Evolutionary conservation across 2,113 vertebrate species (phyloP), one percentile per base, ranked within the genome.

Genomic region (Nestor notabilis): DNA sequence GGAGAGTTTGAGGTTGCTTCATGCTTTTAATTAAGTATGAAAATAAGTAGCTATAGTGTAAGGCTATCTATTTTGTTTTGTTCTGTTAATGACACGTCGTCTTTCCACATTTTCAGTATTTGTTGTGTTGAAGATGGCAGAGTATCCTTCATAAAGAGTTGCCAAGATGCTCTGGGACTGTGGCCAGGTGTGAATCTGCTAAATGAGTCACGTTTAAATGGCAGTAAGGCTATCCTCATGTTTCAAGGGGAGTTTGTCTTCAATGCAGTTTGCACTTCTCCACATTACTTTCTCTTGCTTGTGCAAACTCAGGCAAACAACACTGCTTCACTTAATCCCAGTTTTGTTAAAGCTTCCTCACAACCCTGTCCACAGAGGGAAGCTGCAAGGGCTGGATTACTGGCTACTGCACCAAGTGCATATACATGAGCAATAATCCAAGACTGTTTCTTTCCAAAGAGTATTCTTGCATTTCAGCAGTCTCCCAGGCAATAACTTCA

Each of bases 361-460:
- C 28, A 49, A 9, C 50, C 0, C 0, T 10, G 13, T 25, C 21
- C 23, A 4, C 21, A 44, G 55, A 27, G 47, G 29, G 33, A 64
- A 64, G n/a, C 55, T 60, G 56, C 27, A 5, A 37, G 56, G 33
- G 6, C 8, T 78, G 72, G 10, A 7, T 53, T 50, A 5, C 37
- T 66, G 83, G 25, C 28, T 78, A 0, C 64, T 41, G 50, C 69
- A n/a, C 53, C 16, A 4, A 13, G 2, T 35, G 39, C 39, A 10
- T 49, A 21, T 16, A 43, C 23, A 24, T 10, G 8, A 78, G 70
- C 69, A 58, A 1, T 33, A 55, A 56, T 50, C 47, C 55, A 37
- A 25, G 56, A 33, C 49, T 46, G 23, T 4, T 25, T 61, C 52
- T 70, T 72, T 23, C 21, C 4, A 17, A 64, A 31, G 35, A 8